These are phyloP conservation scores for Sphenopsis melanotis DNA, from an alignment of 2,797 vertebrate species.

Conservation along the genomic window DNA sequence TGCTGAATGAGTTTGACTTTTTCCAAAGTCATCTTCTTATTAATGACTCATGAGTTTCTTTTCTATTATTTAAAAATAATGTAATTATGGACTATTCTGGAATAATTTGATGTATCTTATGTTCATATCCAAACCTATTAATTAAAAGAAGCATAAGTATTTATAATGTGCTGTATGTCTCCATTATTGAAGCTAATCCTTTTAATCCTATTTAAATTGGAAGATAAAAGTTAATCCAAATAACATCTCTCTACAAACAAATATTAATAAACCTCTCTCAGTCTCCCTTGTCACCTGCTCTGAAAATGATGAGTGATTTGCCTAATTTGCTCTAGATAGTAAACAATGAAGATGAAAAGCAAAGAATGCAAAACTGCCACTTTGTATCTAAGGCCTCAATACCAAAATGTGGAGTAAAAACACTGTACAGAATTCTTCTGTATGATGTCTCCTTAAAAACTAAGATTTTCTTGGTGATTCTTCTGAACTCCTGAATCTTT, in stretches of 20 bases:
- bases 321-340: slow-evolving; percentile 7
- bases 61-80: slow-evolving; percentile 71
- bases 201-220: slow-evolving; percentile 75
- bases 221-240: slow-evolving; percentile 71
- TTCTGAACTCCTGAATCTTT: not conserved
- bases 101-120: slow-evolving; percentile 73
- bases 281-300: slow-evolving; percentile 47
- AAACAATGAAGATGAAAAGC: slow-evolving; percentile 20
- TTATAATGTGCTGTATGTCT: slow-evolving; percentile 60
- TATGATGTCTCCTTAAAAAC: not conserved
- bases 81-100: slow-evolving; percentile 65
- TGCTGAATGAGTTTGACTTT: slow-evolving; percentile 67
- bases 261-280: slow-evolving; percentile 68
- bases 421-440: not conserved
- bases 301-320: slow-evolving; percentile 39
- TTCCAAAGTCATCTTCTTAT: slow-evolving; percentile 65
- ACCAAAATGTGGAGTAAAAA: not conserved
- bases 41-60: slow-evolving; percentile 72
- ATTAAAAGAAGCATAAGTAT: slow-evolving; percentile 70
- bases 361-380: slow-evolving; percentile 21
- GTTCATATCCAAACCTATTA: slow-evolving; percentile 73
- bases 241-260: slow-evolving; percentile 71
- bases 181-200: slow-evolving; percentile 74
- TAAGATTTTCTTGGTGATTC: not conserved
- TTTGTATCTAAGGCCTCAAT: not conserved